Percentiles rank a stretch among this genome's conserved stretches.
phyloP scores from a whole-genome alignment of 2,888 invertebrate species.

The Cordilura impudica region DNA sequence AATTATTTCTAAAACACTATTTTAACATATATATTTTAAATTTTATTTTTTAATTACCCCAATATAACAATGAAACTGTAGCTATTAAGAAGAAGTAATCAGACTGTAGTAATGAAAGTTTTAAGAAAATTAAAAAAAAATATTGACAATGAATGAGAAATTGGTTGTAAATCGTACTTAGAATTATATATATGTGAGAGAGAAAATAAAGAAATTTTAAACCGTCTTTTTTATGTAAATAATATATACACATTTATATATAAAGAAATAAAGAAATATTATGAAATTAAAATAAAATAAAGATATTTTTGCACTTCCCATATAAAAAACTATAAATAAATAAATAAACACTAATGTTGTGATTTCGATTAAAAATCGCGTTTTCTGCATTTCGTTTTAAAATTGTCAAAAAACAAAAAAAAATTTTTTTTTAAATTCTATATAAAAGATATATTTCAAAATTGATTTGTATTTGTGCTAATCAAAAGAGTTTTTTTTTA shows the following conservation, averaged over 20 bases:
- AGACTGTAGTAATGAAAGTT: conserved; percentile 56
- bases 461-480: too few relatives aligned
- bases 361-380: neutral
- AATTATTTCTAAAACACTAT: neutral
- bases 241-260: conserved; percentile 32
- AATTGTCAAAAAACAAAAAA: neutral
- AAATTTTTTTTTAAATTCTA: neutral
- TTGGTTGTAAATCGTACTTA: conserved; percentile 57
- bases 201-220: conserved; percentile 41
- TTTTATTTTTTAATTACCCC: conserved; percentile 16
- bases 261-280: conserved; percentile 17
- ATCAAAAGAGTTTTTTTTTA: neutral
- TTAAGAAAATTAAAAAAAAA: conserved; percentile 26
- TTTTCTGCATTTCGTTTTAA: too few relatives aligned
- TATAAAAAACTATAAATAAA: neutral
- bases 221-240: conserved; percentile 53
- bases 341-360: neutral
- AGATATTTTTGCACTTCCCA: conserved; percentile 52
- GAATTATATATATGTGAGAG: neutral
- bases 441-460: neutral
- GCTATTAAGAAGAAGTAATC: conserved; percentile 33
- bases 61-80: conserved; percentile 35
- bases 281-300: neutral
- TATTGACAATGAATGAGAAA: conserved; percentile 45
- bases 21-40: conserved; percentile 4